Evolutionary conservation across 2,888 invertebrate genomes (phyloP), one percentile per base, ranked within the genome.

Genomic region (Drosophila mayaguana): DNA sequence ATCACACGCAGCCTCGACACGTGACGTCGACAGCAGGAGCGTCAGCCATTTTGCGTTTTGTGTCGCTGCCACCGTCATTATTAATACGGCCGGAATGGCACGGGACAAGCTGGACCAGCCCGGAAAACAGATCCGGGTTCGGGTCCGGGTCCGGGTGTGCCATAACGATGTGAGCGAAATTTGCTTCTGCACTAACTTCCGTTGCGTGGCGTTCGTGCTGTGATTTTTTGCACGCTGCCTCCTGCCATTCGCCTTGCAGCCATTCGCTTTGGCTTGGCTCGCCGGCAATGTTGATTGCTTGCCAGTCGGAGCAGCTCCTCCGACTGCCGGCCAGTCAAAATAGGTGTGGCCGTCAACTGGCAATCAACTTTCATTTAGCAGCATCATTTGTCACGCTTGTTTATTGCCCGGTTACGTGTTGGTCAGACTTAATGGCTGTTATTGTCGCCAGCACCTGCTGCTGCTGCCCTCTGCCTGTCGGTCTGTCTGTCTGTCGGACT

Each of bases 331-430:
- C 42, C 77, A 66, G 75, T 67, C 59, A 64, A 53, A 78, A 75
- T 84, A 87, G 87, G 83, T 83, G 87, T 83, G 87, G 72, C 80
- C 81, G 84, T 84, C 84, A 84, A 79, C 88, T 88, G 88, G 92
- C 92, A 92, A 92, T 92, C 92, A 92, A 92, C 91, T 91, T 90
- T 90, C 91, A 91, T 92, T 92, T 92, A 92, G 91, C 90, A 91
- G 91, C 91, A 91, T 92, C 92, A 92, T 92, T 92, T 92, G 92
- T 92, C 92, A 92, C 91, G 89, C 87, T 88, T 90, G 83, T 91
- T 91, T 91, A 89, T 89, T 85, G 84, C 84, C 84, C 83, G 74
- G 81, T 81, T 84, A 84, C 86, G 84, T 84, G 84, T 75, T 84
- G 84, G 82, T 70, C 86, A 78, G 69, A 79, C 77, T 86, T 82